These are phyloP conservation scores for Silurus glanis DNA, from an alignment of 2,113 vertebrate genomes.

Conservation along the genomic window DNA sequence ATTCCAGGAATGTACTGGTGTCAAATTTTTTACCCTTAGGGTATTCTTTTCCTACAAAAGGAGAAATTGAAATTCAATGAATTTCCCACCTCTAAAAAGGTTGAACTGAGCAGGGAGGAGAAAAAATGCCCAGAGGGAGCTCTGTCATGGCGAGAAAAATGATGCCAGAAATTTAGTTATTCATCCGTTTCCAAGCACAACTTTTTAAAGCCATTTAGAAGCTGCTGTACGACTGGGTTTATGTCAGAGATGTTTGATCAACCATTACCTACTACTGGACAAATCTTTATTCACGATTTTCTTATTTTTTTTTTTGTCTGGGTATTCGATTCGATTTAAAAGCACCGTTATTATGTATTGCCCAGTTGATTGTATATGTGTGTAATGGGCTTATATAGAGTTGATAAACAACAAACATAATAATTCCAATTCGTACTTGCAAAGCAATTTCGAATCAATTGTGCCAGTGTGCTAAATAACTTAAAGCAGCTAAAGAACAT, in stretches of 20 bases:
- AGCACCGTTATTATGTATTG: background rate
- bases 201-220: conserved; percentile 44
- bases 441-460: background rate
- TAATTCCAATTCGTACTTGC: background rate
- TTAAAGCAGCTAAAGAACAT: background rate
- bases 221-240: conserved; percentile 20
- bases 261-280: conserved; percentile 12
- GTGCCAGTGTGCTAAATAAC: background rate
- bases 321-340: background rate
- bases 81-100: conserved; percentile 52
- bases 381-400: background rate
- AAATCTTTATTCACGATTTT: background rate
- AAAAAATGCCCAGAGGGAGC: conserved; percentile 49
- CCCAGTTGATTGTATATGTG: background rate
- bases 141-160: conserved; percentile 48
- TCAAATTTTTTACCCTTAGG: conserved; percentile 57
- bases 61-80: conserved; percentile 61
- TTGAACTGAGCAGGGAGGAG: conserved; percentile 45
- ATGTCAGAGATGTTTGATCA: conserved; percentile 25
- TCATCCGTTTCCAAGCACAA: conserved; percentile 48
- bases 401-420: background rate
- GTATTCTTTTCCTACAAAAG: conserved; percentile 48
- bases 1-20: conserved; percentile 54
- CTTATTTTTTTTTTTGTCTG: background rate
- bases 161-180: conserved; percentile 48